phyloP scores from a whole-genome alignment of 2,797 vertebrate species.

The Chelidonichthys spinosus region DNA sequence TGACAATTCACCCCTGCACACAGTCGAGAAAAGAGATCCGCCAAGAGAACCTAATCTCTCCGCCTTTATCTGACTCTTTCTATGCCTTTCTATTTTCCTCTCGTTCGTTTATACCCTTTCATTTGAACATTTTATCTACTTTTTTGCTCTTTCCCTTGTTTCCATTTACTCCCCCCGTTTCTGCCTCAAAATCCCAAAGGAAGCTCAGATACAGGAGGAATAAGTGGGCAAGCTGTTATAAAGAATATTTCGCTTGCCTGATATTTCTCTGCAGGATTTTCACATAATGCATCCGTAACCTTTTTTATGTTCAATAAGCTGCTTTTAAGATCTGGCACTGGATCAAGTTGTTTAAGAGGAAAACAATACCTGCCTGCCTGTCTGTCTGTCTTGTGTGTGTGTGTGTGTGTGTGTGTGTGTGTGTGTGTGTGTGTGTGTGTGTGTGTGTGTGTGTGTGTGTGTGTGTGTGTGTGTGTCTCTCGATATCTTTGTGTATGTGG shows the following conservation, averaged over 20 bases:
- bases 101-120: slow-evolving; percentile 22
- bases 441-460: slow-evolving; percentile 1
- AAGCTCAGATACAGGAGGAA: slow-evolving; percentile 27
- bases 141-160: slow-evolving; percentile 16
- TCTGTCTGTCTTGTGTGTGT: slow-evolving; percentile 2
- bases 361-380: slow-evolving; percentile 34
- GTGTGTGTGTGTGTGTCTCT: slow-evolving; percentile 7
- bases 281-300: slow-evolving; percentile 34
- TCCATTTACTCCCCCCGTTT: slow-evolving; percentile 25
- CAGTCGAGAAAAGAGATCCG: slow-evolving; percentile 41
- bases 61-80: slow-evolving; percentile 20
- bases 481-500: background rate
- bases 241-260: slow-evolving; percentile 31
- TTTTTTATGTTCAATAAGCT: slow-evolving; percentile 51
- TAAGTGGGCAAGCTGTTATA: slow-evolving; percentile 24
- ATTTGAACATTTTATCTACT: slow-evolving; percentile 23
- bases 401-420: slow-evolving; percentile 9
- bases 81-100: slow-evolving; percentile 33
- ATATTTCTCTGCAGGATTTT: slow-evolving; percentile 37
- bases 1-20: slow-evolving; percentile 53
- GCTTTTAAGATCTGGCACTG: slow-evolving; percentile 57
- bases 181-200: slow-evolving; percentile 35
- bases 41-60: slow-evolving; percentile 54
- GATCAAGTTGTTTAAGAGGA: slow-evolving; percentile 62
- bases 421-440: slow-evolving; percentile 6